Percentiles rank a stretch among this genome's conserved stretches.
Conservation (phyloP, 2,888 invertebrate species). For the Thecocarcelia acutangulata region DNA sequence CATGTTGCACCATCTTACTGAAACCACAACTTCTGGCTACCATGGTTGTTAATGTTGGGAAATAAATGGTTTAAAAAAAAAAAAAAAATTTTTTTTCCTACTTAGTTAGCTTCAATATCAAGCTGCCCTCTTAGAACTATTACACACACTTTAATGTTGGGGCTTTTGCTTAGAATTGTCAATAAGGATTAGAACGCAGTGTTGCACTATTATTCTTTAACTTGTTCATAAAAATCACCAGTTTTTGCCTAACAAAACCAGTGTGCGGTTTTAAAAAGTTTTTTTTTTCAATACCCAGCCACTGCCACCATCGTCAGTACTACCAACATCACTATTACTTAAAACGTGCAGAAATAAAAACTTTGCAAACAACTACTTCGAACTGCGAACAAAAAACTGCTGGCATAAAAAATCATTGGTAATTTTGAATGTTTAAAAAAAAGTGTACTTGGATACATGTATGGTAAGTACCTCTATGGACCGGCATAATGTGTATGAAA, state of each 20-base stretch:
- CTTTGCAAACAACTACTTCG: constrained; percentile 3
- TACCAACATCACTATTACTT: constrained; percentile 50
- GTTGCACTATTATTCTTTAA: too few relatives aligned
- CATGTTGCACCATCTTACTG: too few relatives aligned
- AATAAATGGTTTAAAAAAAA: too few relatives aligned
- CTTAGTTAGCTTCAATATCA: too few relatives aligned
- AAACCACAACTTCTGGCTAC: too few relatives aligned
- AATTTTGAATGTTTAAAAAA: constrained; percentile 13
- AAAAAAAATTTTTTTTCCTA: too few relatives aligned
- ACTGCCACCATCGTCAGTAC: constrained; percentile 5
- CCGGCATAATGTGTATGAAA: constrained; percentile 50
- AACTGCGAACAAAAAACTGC: not conserved
- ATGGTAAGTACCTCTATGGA: constrained; percentile 47
- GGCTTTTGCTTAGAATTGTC: too few relatives aligned
- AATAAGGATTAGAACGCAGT: too few relatives aligned
- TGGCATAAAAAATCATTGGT: constrained; percentile 14
- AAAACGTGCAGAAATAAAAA: constrained; percentile 53
- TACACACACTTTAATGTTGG: too few relatives aligned
- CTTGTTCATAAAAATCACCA: too few relatives aligned
- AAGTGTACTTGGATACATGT: not conserved
- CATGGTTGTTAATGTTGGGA: too few relatives aligned
- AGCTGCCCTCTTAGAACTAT: too few relatives aligned
- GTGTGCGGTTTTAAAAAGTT: constrained; percentile 1
- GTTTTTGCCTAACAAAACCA: not conserved
- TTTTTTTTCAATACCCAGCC: constrained; percentile 1